A percentile compares a stretch with the other conserved stretches of the same genome.
phyloP scores from a whole-genome alignment of 2,113 vertebrate genomes.

The Tinamus guttatus region DNA sequence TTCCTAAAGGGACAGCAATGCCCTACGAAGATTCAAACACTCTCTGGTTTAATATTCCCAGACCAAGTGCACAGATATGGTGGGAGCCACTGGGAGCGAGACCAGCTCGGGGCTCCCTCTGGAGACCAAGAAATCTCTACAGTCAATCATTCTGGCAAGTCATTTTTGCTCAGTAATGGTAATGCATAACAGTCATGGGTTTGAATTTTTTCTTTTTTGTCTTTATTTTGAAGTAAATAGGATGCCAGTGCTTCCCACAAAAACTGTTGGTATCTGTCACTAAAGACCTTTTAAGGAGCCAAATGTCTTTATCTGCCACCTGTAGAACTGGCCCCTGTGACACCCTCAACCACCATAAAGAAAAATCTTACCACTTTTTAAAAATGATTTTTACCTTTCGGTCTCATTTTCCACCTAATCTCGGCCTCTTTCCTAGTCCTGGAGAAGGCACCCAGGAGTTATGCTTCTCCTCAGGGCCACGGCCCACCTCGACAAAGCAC shows the following conservation, averaged over 20 bases:
- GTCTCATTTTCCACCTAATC: too few relatives aligned
- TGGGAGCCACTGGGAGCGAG: too few relatives aligned
- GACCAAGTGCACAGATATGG: too few relatives aligned
- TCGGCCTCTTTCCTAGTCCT: accelerated
- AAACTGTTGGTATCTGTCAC: accelerated
- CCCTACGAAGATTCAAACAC: too few relatives aligned
- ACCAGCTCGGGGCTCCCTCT: neutral
- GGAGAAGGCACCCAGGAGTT: neutral
- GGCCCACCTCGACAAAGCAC: neutral
- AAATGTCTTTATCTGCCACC: neutral
- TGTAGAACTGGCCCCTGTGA: accelerated
- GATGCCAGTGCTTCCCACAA: too few relatives aligned
- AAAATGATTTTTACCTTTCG: neutral
- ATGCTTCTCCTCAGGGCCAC: neutral
- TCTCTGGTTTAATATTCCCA: too few relatives aligned
- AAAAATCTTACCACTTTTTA: neutral
- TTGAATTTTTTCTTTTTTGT: accelerated
- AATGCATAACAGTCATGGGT: accelerated
- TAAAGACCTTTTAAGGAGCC: accelerated
- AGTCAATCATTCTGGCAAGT: neutral
- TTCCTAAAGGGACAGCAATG: too few relatives aligned
- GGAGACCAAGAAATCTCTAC: neutral
- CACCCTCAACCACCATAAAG: accelerated
- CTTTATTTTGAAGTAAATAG: accelerated
- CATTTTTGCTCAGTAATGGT: too few relatives aligned